Percentiles rank a stretch among this genome's conserved stretches.
Evolutionary conservation across 2,113 vertebrate species (phyloP).

Genomic region (Heliornis fulica): DNA sequence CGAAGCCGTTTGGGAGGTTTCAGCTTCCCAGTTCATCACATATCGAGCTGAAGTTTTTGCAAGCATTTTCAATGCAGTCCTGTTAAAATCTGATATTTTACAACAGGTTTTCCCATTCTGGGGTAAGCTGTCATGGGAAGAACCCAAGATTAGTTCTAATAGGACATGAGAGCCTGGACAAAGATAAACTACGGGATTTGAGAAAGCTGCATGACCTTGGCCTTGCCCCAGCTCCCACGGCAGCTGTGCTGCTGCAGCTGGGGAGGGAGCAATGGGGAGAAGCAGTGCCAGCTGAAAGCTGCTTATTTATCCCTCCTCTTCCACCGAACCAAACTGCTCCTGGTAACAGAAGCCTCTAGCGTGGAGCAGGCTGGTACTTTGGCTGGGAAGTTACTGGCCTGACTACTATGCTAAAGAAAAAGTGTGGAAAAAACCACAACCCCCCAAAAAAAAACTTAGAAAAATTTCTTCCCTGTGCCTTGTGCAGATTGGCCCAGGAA

Average conservation of each 20-base stretch:
- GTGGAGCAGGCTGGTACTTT: not conserved
- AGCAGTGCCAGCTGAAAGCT: not conserved
- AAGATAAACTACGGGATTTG: slow-evolving; percentile 15
- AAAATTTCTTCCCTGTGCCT: not conserved
- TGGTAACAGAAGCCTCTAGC: not conserved
- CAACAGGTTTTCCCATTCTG: slow-evolving; percentile 21
- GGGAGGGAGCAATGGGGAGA: not conserved
- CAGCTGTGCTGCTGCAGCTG: slow-evolving; percentile 43
- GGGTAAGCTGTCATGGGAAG: slow-evolving; percentile 13
- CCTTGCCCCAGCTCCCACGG: not conserved
- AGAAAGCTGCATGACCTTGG: slow-evolving; percentile 32
- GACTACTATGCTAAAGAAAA: not conserved
- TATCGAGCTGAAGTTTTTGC: not conserved
- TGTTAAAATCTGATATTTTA: slow-evolving; percentile 40
- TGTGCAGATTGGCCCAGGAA: not conserved
- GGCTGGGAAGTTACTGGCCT: not conserved
- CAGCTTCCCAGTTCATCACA: not conserved
- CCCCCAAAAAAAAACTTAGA: not conserved
- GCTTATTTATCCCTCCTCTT: not conserved
- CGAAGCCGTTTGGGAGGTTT: not conserved
- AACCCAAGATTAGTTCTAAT: not conserved
- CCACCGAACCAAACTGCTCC: not conserved
- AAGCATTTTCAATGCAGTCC: not conserved
- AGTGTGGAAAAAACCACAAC: not conserved
- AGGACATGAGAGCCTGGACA: not conserved